Conservation (phyloP, 2,797 vertebrate genomes). For the Dendrocincla tyrannina region DNA sequence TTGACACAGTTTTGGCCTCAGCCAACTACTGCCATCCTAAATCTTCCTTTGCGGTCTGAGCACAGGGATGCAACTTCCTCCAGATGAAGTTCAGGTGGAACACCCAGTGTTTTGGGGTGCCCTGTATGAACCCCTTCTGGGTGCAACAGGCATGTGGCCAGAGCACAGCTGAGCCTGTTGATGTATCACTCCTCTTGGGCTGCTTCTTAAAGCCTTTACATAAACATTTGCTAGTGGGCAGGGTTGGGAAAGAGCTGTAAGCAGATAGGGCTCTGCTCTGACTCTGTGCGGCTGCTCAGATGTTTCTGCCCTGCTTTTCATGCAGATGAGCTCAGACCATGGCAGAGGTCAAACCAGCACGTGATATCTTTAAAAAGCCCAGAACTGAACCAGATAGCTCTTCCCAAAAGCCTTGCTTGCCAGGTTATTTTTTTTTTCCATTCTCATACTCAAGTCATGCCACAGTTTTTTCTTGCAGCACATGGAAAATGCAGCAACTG, state of each 20-base stretch:
- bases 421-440: too few species aligned
- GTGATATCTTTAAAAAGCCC: background rate
- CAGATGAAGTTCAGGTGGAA: background rate
- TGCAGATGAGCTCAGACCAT: slow-evolving; percentile 31
- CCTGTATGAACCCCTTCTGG: background rate
- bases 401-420: background rate
- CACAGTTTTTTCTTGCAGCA: background rate
- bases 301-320: slow-evolving; percentile 2
- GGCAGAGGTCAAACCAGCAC: slow-evolving; percentile 44
- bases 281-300: slow-evolving; percentile 41
- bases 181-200: slow-evolving; percentile 20
- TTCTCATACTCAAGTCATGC: background rate
- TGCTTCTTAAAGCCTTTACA: slow-evolving; percentile 41
- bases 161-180: slow-evolving; percentile 23
- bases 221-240: slow-evolving; percentile 57
- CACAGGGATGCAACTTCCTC: background rate
- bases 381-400: background rate
- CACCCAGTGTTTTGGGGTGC: background rate
- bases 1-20: background rate
- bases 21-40: background rate
- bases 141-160: background rate
- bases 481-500: accelerated
- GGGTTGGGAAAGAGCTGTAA: slow-evolving; percentile 14
- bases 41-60: background rate
- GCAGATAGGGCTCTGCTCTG: slow-evolving; percentile 52